Percentiles rank a stretch among this genome's conserved stretches.
phyloP scores from a whole-genome alignment of 1,140 invertebrate species.

The Pseudobourletiella spinata region DNA sequence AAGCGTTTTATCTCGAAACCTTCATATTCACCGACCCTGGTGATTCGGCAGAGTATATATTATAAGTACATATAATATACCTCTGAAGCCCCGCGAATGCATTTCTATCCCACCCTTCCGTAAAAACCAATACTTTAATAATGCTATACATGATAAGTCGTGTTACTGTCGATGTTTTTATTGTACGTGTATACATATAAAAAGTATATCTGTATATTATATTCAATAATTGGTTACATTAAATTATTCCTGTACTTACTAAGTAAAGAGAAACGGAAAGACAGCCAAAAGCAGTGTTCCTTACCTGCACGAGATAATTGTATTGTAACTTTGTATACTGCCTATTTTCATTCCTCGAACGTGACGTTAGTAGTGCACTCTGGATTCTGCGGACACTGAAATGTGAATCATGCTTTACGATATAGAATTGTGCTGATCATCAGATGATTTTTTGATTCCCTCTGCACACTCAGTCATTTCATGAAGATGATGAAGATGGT shows the following conservation, averaged over 20 bases:
- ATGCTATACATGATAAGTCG: not conserved
- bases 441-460: too few species aligned
- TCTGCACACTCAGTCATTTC: too few species aligned
- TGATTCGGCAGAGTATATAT: not conserved
- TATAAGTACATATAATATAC: not conserved
- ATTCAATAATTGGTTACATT: constrained; percentile 1
- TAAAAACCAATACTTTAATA: not conserved
- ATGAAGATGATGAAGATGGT: too few species aligned
- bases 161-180: not conserved
- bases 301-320: not conserved
- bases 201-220: not conserved
- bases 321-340: not conserved
- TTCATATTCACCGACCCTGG: constrained; percentile 33
- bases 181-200: not conserved
- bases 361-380: too few species aligned
- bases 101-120: not conserved
- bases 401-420: too few species aligned
- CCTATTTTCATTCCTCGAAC: not conserved
- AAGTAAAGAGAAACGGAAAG: not conserved
- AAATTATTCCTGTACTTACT: constrained; percentile 4
- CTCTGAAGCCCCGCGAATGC: not conserved
- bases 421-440: too few species aligned
- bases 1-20: constrained; percentile 32
- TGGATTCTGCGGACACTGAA: too few species aligned
- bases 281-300: not conserved